Evolutionary conservation across 2,888 invertebrate genomes (phyloP), one percentile per base, ranked within the genome.

Genomic region (Caenorhabditis japonica): DNA sequence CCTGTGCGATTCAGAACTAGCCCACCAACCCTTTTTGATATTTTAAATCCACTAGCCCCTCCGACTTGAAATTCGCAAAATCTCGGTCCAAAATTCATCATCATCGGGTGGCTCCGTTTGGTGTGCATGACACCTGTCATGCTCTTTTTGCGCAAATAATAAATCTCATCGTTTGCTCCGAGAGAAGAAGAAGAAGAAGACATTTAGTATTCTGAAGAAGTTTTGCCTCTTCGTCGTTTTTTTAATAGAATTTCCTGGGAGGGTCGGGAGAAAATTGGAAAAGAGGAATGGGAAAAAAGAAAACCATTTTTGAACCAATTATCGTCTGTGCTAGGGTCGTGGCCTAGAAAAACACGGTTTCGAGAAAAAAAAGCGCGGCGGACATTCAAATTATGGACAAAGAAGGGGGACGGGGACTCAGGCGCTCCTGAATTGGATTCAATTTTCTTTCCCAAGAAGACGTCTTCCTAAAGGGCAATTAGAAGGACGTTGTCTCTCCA

Each of bases 91-190:
- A 58, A 58, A 36, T 44, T 46, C 46, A 44, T 47, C 58, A 25
- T 49, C 30, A 30, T 5, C 30, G 10, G 30, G 7, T 7, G 30
- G 30, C 30, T 30, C 41, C 49, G 56, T n/a, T n/a, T n/a, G n/a
- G n/a, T n/a, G n/a, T n/a, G n/a, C n/a, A n/a, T 44, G 56, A 56
- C 44, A 56, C 44, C 44, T 56, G 56, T 56, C 44, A 44, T 44
- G 34, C 33, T 10, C n/a, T 23, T 51, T 49, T 30, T 19, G 30
- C 21, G 17, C 27, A 51, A 60, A 60, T 60, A 60, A 60, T 60
- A 51, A 60, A 60, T 60, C 60, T 60, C 25, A 41, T 51, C 43
- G 21, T 30, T 5, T 10, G 30, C 34, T 17, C 30, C 51, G 34
- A 49, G 30, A 49, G 21, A 34, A 34, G 49, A 27, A 12, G 8